Conservation (phyloP, 2,113 vertebrate species). For the Calidris pygmaea region DNA sequence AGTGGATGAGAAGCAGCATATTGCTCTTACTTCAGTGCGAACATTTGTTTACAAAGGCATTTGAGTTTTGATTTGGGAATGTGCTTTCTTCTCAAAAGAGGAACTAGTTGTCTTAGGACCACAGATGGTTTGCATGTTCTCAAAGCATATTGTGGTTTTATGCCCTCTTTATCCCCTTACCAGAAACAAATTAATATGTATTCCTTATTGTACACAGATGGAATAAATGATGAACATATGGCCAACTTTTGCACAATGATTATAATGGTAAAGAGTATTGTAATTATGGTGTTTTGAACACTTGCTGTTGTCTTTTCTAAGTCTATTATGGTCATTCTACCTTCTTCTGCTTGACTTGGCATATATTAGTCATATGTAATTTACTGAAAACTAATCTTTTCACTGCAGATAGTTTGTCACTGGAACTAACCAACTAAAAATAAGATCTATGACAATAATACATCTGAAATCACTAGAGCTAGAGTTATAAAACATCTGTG, state of each 20-base stretch:
- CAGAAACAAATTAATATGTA: neutral
- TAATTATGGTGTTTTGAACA: neutral
- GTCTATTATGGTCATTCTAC: neutral
- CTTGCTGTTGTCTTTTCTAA: neutral
- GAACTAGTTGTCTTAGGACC: neutral
- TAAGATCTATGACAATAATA: neutral
- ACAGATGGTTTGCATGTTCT: neutral
- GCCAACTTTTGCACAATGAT: neutral
- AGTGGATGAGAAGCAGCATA: neutral
- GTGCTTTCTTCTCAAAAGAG: neutral
- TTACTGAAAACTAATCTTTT: neutral
- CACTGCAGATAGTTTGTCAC: neutral
- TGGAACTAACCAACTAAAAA: neutral
- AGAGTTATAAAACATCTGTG: neutral
- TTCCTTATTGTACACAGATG: neutral
- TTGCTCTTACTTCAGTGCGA: neutral
- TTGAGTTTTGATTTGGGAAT: neutral
- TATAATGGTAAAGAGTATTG: neutral
- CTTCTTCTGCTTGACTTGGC: neutral
- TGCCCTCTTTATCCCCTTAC: neutral
- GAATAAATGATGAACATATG: neutral
- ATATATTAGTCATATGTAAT: neutral
- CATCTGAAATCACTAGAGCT: neutral
- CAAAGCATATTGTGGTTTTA: neutral
- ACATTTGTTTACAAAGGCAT: neutral